phyloP scores from a whole-genome alignment of 2,888 invertebrate species.

The Hoplodrina blanda region DNA sequence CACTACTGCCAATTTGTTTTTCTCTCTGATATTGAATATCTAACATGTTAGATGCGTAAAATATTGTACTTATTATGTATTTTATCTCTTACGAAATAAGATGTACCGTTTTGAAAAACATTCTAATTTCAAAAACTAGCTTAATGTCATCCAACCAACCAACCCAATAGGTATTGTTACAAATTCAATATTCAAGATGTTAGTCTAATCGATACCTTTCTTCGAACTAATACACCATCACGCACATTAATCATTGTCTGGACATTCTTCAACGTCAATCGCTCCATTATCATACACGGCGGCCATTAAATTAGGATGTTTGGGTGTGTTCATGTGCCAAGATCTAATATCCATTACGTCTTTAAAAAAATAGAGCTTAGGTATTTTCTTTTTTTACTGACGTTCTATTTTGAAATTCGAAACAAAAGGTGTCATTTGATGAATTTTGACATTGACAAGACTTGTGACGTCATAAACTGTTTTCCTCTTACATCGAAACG shows the following conservation, averaged over 20 bases:
- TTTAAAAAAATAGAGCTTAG: constrained; percentile 12
- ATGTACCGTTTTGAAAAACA: constrained; percentile 9
- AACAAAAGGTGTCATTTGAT: constrained; percentile 6
- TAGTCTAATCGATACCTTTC: constrained; percentile 48
- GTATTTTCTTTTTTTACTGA: constrained; percentile 8
- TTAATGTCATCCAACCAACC: constrained; percentile 35
- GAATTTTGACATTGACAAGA: constrained; percentile 7
- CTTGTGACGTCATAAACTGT: constrained; percentile 10
- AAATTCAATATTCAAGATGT: constrained; percentile 44
- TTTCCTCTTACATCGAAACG: neutral
- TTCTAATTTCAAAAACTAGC: constrained; percentile 33
- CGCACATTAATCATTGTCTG: constrained; percentile 54
- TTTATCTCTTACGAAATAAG: constrained; percentile 9
- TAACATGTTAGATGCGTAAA: neutral
- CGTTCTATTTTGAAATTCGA: constrained; percentile 21
- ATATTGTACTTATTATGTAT: constrained; percentile 5
- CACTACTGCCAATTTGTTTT: constrained; percentile 4
- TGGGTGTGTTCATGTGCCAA: constrained; percentile 53
- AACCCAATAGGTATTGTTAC: neutral
- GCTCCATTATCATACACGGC: constrained; percentile 44
- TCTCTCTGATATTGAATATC: neutral
- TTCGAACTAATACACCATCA: constrained; percentile 25
- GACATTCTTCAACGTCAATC: constrained; percentile 45
- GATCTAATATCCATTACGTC: constrained; percentile 53
- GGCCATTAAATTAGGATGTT: constrained; percentile 55